Evolutionary conservation across 1,140 invertebrate species (phyloP).

Genomic region (Euborellia annulipes): DNA sequence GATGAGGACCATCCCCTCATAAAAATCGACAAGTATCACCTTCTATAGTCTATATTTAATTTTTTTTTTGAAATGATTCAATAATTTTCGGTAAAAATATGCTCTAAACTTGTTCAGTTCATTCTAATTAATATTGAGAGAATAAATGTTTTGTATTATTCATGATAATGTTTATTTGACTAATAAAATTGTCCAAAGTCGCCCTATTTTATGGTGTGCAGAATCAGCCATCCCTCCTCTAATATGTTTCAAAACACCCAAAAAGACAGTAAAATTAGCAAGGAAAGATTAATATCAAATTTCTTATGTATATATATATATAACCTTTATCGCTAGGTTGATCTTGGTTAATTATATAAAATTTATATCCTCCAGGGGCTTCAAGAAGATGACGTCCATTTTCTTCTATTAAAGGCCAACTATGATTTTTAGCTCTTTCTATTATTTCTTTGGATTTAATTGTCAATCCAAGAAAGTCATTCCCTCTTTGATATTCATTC

Average conservation of each 20-base stretch:
- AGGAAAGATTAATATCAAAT: constrained; percentile 17
- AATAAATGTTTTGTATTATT: neutral
- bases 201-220: no score
- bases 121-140: no score
- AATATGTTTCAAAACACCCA: neutral
- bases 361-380: constrained; percentile 85
- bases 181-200: no score
- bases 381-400: constrained; percentile 39
- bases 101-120: no score
- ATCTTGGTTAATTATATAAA: constrained; percentile 57
- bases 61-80: no score
- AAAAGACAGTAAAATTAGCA: neutral
- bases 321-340: constrained; percentile 44
- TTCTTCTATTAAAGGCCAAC: constrained; percentile 48
- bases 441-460: constrained; percentile 63
- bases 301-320: neutral
- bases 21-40: no score
- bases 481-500: constrained; percentile 62
- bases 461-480: constrained; percentile 81
- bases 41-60: no score
- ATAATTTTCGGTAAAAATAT: no score
- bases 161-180: no score
- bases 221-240: no score
- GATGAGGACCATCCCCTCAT: no score
- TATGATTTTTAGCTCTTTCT: constrained; percentile 45